Percentiles rank a stretch among this genome's conserved stretches.
These are phyloP conservation scores for Drosophila erecta DNA, from an alignment of 1,140 invertebrate genomes.

Conservation along the genomic window DNA sequence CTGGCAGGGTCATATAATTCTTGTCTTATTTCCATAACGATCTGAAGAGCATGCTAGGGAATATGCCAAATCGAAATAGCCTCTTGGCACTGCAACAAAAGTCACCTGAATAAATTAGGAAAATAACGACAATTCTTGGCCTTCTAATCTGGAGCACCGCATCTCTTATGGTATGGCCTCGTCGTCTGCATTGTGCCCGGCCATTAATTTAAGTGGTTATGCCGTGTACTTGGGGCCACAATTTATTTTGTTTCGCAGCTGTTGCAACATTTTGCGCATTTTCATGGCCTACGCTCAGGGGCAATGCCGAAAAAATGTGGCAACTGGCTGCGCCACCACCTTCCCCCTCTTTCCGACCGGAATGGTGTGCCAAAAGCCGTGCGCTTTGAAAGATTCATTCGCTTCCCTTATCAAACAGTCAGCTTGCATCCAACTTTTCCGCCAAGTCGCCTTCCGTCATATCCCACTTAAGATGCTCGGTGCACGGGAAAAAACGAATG, in stretches of 20 bases:
- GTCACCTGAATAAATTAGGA: constrained; percentile 21
- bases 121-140: not conserved
- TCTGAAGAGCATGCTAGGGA: constrained; percentile 18
- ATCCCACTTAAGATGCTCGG: constrained; percentile 18
- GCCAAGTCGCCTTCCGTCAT: constrained; percentile 50
- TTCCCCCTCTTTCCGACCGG: constrained; percentile 3
- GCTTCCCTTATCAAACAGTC: constrained; percentile 63
- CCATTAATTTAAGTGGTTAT: constrained; percentile 49
- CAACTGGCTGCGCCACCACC: constrained; percentile 14
- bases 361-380: constrained; percentile 36
- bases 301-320: constrained; percentile 40
- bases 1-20: not conserved
- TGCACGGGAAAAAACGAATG: not conserved
- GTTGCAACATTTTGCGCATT: constrained; percentile 62
- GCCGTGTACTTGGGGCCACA: constrained; percentile 31
- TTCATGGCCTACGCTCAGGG: constrained; percentile 53
- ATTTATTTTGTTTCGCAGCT: constrained; percentile 37
- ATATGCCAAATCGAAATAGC: constrained; percentile 3
- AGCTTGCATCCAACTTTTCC: constrained; percentile 46
- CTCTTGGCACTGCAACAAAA: not conserved
- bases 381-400: constrained; percentile 55
- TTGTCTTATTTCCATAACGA: constrained; percentile 2
- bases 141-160: constrained; percentile 24
- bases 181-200: constrained; percentile 20
- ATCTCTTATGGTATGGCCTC: constrained; percentile 33